Base-by-base conservation (phyloP, 1,140 invertebrate genomes). In the Dendrolimus kikuchii region DNA sequence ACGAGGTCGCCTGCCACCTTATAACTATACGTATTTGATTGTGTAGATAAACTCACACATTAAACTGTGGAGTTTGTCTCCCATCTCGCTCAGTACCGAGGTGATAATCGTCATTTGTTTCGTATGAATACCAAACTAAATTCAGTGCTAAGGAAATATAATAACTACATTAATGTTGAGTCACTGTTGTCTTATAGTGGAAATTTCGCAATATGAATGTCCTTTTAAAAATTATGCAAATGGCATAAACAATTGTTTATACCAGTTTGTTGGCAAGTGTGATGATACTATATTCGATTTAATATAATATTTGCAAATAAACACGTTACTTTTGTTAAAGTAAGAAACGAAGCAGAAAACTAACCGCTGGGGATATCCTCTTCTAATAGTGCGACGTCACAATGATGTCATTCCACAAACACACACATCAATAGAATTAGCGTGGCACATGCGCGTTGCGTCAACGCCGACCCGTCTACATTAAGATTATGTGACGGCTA, bases 1-100 rank as follows among this genome's bases (percentile, higher is more conserved):
- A 68, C 80, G 81, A 86, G 82, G 82, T 83, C 80, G 74, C 73
- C 70, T 76, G 74, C 72, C 65, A 63, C 60, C 71, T 59, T 70
- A 75, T 70, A 55, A 72, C 64, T 71, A 77, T 69, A 76, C 62
- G 66, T 64, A 64, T 71, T 71, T 64, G 53, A 68, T 64, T 72
- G 65, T 74, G 64, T 70, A 69, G 64, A 75, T 68, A 68, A 75
- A 80, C 71, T 54, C 66, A 73, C 66, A 74, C 66, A 58, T 62
- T 57, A 53, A 52, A 61, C 60, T 63, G 5, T 45, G 40, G 23
- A 50, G 39, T 50, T 10, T 10, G 49, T 67, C 61, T 69, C 51
- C 60, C 65, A 66, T 67, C 62, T 68, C 54, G 56, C 55, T 63
- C 38, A 8, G 36, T 37, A 46, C 23, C 23, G 23, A 23, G 23